phyloP scores from a whole-genome alignment of 2,888 invertebrate species.

The Acanthococcus lagerstroemiae region DNA sequence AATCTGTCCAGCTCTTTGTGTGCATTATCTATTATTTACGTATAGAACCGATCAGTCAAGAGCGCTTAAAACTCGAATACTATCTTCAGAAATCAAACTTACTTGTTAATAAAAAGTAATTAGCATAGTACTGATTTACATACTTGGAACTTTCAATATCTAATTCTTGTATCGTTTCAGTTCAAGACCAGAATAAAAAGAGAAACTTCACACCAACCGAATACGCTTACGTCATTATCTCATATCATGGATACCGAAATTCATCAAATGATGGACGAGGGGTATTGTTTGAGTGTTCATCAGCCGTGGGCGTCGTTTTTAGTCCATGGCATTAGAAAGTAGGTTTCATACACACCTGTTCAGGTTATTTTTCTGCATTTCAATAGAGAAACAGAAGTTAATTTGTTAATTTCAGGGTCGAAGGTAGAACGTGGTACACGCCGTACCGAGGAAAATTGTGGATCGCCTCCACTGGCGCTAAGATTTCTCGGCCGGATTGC shows the following conservation, averaged over 20 bases:
- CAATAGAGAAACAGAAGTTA: background rate
- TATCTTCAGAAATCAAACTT: no score
- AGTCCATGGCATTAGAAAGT: constrained; percentile 86
- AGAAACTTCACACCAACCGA: background rate
- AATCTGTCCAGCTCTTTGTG: no score
- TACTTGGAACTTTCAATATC: background rate
- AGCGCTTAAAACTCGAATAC: no score
- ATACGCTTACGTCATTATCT: background rate
- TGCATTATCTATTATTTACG: no score
- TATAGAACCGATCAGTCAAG: no score
- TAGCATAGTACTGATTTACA: background rate
- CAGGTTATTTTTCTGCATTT: background rate
- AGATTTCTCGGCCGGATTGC: constrained; percentile 50
- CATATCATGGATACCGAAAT: constrained; percentile 52
- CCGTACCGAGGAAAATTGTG: constrained; percentile 84
- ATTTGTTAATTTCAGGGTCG: constrained; percentile 59
- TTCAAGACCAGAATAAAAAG: constrained; percentile 1
- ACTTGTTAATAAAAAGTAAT: no score
- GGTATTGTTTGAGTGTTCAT: constrained; percentile 85
- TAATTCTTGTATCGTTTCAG: constrained; percentile 1
- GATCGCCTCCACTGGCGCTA: constrained; percentile 76
- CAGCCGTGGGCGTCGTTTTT: constrained; percentile 93
- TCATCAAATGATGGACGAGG: constrained; percentile 73
- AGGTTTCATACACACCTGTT: constrained; percentile 38
- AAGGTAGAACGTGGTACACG: constrained; percentile 89